Evolutionary conservation across 2,113 vertebrate genomes (phyloP).

Genomic region (Pheucticus melanocephalus): DNA sequence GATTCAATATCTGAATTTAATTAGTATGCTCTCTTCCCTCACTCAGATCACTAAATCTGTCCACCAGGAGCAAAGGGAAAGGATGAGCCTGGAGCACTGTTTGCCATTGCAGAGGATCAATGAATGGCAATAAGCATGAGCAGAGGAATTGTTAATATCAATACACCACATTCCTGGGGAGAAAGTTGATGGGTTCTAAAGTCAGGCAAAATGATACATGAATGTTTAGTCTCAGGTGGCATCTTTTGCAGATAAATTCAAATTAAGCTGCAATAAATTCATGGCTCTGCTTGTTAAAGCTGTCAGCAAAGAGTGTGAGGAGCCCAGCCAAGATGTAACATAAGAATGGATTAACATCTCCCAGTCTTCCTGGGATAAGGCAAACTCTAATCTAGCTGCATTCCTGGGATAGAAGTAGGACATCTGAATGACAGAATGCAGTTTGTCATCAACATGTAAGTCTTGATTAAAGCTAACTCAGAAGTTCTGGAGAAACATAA

Average conservation of each 20-base stretch:
- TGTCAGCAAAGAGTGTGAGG: background rate
- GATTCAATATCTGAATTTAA: slow-evolving; percentile 32
- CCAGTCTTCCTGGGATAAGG: background rate
- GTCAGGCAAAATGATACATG: background rate
- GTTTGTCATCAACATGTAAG: background rate
- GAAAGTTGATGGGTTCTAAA: background rate
- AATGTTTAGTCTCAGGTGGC: slow-evolving; percentile 35
- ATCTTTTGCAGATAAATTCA: slow-evolving; percentile 7
- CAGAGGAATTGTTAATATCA: background rate
- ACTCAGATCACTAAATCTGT: slow-evolving; percentile 5
- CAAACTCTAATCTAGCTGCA: slow-evolving; percentile 1
- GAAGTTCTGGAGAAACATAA: background rate
- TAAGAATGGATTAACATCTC: slow-evolving; percentile 4
- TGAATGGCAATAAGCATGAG: background rate
- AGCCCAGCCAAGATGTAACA: slow-evolving; percentile 25
- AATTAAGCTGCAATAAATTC: slow-evolving; percentile 19
- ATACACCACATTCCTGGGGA: background rate
- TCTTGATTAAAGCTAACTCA: background rate
- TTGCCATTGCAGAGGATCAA: background rate
- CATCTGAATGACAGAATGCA: background rate
- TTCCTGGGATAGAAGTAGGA: slow-evolving; percentile 16
- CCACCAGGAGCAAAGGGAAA: background rate
- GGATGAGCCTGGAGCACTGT: slow-evolving; percentile 8
- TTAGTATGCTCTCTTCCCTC: background rate
- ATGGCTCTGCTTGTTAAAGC: slow-evolving; percentile 1